Base-by-base conservation (phyloP, 64 coral and sea anemone species). In the Montipora foliosa region DNA sequence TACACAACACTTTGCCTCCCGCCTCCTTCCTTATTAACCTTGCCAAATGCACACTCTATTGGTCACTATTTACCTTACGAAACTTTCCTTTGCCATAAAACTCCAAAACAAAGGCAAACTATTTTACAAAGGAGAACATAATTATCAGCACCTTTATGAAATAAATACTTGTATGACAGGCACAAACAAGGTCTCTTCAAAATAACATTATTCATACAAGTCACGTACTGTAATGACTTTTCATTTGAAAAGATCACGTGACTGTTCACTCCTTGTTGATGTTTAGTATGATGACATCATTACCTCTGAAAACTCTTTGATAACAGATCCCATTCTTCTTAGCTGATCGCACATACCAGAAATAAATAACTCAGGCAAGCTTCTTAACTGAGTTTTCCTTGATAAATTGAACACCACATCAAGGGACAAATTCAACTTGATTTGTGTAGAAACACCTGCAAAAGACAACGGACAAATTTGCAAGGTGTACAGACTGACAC, bases 271-370 rank as follows among this genome's bases (percentile, higher is more conserved):
- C 5, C 68, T 61, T 14, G 2, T 12, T 37, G 1, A 61, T 57
- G 11, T 37, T 37, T 37, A 37, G 37, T 12, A 44, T 3, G 24
- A 82, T 11, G 13, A 64, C 61, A 7, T 64, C 9, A 64, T 49
- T 58, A 93, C 92, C 92, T 93, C 88, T 47, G 84, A 93, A 29
- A 93, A 93, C 64, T 70, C 24, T 47, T 67, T 29, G 15, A 88
- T 80, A 57, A 78, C 61, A 61, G 77, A 79, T 3, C 37, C 74
- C 53, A 93, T 88, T 59, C 79, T 77, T 64, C 77, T 88, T 19
- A 93, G 61, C 82, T 93, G 92, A 20, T 15, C 52, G 22, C 50
- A 67, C 51, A 93, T 49, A 9, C 83, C 84, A 59, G 76, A 88
- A 52, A 75, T 67, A 49, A 93, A 93, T 80, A 93, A 79, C 59